Conservation (phyloP, 2,888 invertebrate species). For the Lamellibrachia columna region DNA sequence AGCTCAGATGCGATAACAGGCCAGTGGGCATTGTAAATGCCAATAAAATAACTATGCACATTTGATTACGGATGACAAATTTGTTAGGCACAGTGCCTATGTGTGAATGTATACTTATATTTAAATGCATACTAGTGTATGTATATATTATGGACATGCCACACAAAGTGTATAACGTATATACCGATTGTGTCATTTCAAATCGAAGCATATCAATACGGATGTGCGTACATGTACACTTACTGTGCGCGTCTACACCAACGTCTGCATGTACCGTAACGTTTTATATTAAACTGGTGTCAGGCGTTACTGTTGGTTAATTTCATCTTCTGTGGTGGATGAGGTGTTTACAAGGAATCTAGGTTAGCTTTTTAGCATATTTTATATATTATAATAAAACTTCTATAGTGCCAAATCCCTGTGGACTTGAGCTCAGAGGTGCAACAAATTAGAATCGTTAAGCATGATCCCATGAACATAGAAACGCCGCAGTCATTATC, state of each 20-base stretch:
- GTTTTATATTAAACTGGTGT: neutral
- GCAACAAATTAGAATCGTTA: no score
- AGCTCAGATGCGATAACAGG: neutral
- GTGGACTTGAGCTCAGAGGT: no score
- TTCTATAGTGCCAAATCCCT: no score
- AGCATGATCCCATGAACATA: no score
- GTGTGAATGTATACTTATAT: neutral
- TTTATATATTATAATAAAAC: neutral
- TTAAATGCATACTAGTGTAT: neutral
- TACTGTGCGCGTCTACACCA: neutral
- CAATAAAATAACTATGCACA: neutral
- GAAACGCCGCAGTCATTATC: no score
- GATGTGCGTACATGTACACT: neutral
- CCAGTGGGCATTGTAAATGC: slow-evolving; percentile 3
- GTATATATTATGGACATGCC: neutral
- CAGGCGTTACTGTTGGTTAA: neutral
- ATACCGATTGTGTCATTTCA: neutral
- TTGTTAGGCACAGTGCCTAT: neutral
- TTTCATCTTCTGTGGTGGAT: neutral
- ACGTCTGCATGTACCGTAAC: neutral
- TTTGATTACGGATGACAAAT: neutral
- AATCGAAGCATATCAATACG: neutral
- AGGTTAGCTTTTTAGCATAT: neutral
- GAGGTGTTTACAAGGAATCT: neutral
- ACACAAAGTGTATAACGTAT: neutral